Evolutionary conservation across 2,113 vertebrate genomes (phyloP).

Genomic region (Turnix velox): DNA sequence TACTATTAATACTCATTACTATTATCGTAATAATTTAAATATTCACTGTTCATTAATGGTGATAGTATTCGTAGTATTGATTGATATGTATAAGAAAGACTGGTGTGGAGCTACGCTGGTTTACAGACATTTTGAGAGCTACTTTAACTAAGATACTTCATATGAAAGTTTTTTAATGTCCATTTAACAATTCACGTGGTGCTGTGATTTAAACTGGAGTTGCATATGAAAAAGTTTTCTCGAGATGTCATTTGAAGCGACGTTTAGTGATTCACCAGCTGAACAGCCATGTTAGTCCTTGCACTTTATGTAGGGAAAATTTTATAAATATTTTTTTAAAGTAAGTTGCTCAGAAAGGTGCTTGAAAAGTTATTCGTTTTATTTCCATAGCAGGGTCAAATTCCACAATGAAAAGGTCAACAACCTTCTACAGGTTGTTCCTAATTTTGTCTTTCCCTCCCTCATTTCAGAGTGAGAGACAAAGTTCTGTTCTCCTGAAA

Average conservation of each 20-base stretch:
- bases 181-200: accelerated
- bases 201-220: not conserved
- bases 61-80: not conserved
- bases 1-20: not conserved
- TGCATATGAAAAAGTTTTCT: not conserved
- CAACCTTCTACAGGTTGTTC: not conserved
- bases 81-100: not conserved
- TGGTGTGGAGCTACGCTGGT: not conserved
- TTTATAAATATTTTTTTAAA: not conserved
- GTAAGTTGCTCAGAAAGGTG: not conserved
- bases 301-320: not conserved
- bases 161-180: accelerated
- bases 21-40: not conserved
- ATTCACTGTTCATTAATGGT: not conserved
- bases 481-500: not conserved
- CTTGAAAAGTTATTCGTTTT: not conserved
- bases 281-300: not conserved
- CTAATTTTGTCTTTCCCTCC: not conserved
- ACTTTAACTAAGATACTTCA: not conserved
- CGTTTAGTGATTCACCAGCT: not conserved
- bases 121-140: not conserved
- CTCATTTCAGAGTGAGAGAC: not conserved
- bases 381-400: not conserved
- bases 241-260: accelerated
- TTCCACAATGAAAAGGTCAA: not conserved